Conservation (phyloP, 2,113 vertebrate genomes). For the Chaetodon auriga region DNA sequence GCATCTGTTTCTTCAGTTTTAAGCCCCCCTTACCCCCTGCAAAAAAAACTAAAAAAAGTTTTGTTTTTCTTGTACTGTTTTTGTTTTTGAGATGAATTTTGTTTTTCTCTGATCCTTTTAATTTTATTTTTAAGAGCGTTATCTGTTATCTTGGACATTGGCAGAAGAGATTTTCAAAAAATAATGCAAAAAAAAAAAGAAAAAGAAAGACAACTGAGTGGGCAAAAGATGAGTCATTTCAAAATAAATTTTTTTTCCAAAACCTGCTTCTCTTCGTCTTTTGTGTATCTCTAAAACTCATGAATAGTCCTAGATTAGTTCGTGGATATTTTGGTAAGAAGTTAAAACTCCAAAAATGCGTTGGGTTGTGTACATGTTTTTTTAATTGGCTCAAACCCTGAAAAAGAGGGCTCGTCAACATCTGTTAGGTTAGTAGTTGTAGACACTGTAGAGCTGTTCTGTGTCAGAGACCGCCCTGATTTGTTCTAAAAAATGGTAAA, state of each 20-base stretch:
- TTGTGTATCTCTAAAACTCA: constrained; percentile 37
- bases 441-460: neutral
- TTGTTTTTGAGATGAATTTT: constrained; percentile 63
- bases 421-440: neutral
- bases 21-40: constrained; percentile 33
- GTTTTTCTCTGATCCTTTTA: constrained; percentile 59
- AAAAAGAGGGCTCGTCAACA: no score
- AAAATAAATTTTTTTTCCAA: constrained; percentile 84
- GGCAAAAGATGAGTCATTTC: constrained; percentile 82
- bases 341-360: neutral
- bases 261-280: constrained; percentile 50
- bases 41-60: constrained; percentile 53
- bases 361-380: neutral
- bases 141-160: constrained; percentile 64
- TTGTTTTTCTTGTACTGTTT: constrained; percentile 46
- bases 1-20: constrained; percentile 75
- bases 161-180: constrained; percentile 69
- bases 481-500: neutral
- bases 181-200: constrained; percentile 47
- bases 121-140: constrained; percentile 67
- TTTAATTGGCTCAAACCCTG: no score
- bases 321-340: neutral
- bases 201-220: constrained; percentile 56
- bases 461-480: neutral
- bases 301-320: no score